These are phyloP conservation scores for Tachina grossa DNA, from an alignment of 2,888 invertebrate genomes.

Conservation along the genomic window DNA sequence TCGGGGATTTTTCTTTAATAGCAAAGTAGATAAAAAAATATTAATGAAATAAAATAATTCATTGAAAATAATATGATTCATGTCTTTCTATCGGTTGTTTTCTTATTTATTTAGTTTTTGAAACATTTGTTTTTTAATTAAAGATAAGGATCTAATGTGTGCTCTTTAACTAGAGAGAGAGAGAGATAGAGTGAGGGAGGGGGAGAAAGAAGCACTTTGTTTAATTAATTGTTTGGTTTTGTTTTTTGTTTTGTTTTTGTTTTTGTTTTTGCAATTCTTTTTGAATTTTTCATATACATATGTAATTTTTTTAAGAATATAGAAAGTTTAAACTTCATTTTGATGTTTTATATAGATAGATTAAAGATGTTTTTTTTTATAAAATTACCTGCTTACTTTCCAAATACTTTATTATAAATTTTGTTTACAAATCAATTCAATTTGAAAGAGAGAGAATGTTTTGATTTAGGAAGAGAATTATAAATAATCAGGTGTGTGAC, in stretches of 20 bases:
- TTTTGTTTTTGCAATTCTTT: constrained; percentile 9
- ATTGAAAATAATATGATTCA: constrained; percentile 20
- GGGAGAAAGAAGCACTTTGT: constrained; percentile 33
- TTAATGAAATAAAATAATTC: constrained; percentile 1
- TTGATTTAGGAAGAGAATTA: not conserved
- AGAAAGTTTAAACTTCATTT: constrained; percentile 42
- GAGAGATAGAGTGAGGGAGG: too few species aligned
- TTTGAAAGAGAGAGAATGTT: constrained; percentile 1
- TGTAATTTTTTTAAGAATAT: constrained; percentile 46
- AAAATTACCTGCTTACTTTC: constrained; percentile 57
- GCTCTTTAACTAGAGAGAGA: constrained; percentile 44
- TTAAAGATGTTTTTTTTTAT: constrained; percentile 50
- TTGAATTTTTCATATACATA: constrained; percentile 9
- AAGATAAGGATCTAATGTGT: constrained; percentile 45
- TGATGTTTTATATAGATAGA: constrained; percentile 31
- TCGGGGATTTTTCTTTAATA: not conserved
- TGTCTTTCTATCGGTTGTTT: constrained; percentile 20
- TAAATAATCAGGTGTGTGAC: too few species aligned
- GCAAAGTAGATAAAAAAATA: not conserved
- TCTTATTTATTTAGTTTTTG: constrained; percentile 22
- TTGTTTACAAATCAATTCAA: constrained; percentile 51
- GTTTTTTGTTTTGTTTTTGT: not conserved
- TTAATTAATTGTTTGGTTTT: constrained; percentile 1
- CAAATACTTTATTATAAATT: constrained; percentile 37
- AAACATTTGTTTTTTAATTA: constrained; percentile 33